These are phyloP conservation scores for Dinothrombium tinctorium DNA, from an alignment of 1,140 invertebrate genomes.

Conservation along the genomic window DNA sequence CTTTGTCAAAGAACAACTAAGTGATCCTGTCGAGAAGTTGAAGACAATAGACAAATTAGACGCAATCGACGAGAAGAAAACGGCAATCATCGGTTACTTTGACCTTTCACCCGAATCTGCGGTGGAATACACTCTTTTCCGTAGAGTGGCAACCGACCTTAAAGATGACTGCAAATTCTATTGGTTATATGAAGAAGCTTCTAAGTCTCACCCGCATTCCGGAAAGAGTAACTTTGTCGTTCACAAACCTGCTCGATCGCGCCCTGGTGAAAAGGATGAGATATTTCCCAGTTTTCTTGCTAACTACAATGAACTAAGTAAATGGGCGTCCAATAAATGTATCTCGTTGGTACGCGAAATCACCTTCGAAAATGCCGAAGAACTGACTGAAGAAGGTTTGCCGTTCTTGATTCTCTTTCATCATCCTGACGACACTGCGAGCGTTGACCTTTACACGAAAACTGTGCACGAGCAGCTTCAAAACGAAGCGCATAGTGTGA, in stretches of 20 bases:
- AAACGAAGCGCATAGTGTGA: conserved; percentile 65
- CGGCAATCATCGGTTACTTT: conserved; percentile 82
- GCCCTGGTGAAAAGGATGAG: conserved; percentile 16
- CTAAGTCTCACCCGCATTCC: background rate
- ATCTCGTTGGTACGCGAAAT: conserved; percentile 40
- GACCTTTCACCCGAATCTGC: conserved; percentile 33
- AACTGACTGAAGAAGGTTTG: conserved; percentile 91
- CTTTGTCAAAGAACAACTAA: conserved; percentile 65
- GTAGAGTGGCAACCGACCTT: conserved; percentile 56
- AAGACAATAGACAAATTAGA: conserved; percentile 43
- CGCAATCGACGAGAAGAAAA: conserved; percentile 38
- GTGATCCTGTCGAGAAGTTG: conserved; percentile 65
- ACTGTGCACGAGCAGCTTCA: conserved; percentile 50
- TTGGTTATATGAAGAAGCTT: conserved; percentile 57
- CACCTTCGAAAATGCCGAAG: conserved; percentile 43
- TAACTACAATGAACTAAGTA: conserved; percentile 30
- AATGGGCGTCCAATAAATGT: conserved; percentile 64
- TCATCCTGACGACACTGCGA: conserved; percentile 54
- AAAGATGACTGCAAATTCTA: conserved; percentile 91
- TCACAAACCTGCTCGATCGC: conserved; percentile 13
- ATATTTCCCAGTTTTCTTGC: conserved; percentile 22
- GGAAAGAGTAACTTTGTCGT: conserved; percentile 10
- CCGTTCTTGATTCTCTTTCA: conserved; percentile 98
- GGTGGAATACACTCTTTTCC: conserved; percentile 48
- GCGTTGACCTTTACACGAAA: conserved; percentile 61